Evolutionary conservation across 2,888 invertebrate species (phyloP).

Genomic region (Drepana falcataria): DNA sequence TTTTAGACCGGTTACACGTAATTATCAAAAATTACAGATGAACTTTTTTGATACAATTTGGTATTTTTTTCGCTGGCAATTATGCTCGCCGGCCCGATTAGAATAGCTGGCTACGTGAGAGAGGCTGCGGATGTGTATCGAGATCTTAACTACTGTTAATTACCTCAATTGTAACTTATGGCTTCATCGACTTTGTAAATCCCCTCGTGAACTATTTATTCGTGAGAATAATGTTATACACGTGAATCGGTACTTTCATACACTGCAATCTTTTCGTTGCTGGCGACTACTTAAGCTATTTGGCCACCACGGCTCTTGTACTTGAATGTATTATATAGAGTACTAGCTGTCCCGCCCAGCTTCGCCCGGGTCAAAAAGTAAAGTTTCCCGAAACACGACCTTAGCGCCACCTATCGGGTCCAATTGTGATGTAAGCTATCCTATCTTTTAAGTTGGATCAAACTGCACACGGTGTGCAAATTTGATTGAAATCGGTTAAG

Average conservation of each 20-base stretch:
- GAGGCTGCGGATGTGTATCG: neutral
- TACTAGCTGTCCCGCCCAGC: too few relatives aligned
- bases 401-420: too few relatives aligned
- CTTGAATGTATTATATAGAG: too few relatives aligned
- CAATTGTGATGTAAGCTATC: too few relatives aligned
- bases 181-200: slow-evolving; percentile 3
- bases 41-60: slow-evolving; percentile 63
- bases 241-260: neutral
- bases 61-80: slow-evolving; percentile 39
- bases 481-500: too few relatives aligned
- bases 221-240: neutral
- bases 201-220: neutral
- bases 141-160: slow-evolving; percentile 2
- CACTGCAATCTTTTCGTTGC: too few relatives aligned
- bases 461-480: too few relatives aligned
- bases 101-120: slow-evolving; percentile 22
- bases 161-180: slow-evolving; percentile 7
- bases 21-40: slow-evolving; percentile 76
- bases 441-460: too few relatives aligned
- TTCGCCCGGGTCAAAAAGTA: too few relatives aligned
- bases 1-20: slow-evolving; percentile 65
- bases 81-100: slow-evolving; percentile 21
- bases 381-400: too few relatives aligned
- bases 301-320: too few relatives aligned
- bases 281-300: neutral